Percentiles rank a stretch among this genome's conserved stretches.
Evolutionary conservation across 1,140 invertebrate genomes (phyloP).

Genomic region (Bombus breviceps): DNA sequence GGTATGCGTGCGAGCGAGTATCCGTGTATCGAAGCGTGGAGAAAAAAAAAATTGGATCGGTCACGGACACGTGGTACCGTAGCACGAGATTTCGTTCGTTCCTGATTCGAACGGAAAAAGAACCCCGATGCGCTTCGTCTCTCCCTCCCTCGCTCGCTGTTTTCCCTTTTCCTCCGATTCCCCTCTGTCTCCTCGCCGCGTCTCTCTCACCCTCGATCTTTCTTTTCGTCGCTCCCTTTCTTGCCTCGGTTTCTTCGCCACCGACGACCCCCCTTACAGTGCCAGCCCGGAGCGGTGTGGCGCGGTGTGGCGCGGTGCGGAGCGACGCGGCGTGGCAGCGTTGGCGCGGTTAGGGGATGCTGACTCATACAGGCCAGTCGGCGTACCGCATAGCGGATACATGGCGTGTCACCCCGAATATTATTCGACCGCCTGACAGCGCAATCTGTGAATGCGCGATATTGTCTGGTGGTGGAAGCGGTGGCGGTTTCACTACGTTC

Average conservation of each 20-base stretch:
- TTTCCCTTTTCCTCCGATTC: constrained; percentile 25
- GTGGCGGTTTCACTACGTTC: constrained; percentile 28
- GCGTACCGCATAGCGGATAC: constrained; percentile 67
- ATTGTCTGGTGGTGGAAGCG: constrained; percentile 66
- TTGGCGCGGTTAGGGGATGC: constrained; percentile 70
- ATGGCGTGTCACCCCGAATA: constrained; percentile 77
- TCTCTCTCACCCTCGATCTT: neutral
- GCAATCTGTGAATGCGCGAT: constrained; percentile 80
- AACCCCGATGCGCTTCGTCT: constrained; percentile 36
- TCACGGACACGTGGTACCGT: constrained; percentile 75
- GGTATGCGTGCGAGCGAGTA: constrained; percentile 29
- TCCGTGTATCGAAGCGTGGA: constrained; percentile 58
- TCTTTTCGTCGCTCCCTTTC: constrained; percentile 30
- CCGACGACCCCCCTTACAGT: constrained; percentile 13
- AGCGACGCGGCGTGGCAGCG: neutral
- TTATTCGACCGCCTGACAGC: constrained; percentile 79
- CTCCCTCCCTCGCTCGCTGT: neutral
- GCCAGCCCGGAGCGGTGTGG: constrained; percentile 2
- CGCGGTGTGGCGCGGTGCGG: neutral
- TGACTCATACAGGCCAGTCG: constrained; percentile 73
- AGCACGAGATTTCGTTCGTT: constrained; percentile 38
- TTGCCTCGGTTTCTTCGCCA: constrained; percentile 19
- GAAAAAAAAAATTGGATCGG: constrained; percentile 73
- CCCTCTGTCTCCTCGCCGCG: neutral
- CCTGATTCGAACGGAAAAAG: constrained; percentile 54